Base-by-base conservation (phyloP, 2,888 invertebrate species). In the Papilio elwesi region DNA sequence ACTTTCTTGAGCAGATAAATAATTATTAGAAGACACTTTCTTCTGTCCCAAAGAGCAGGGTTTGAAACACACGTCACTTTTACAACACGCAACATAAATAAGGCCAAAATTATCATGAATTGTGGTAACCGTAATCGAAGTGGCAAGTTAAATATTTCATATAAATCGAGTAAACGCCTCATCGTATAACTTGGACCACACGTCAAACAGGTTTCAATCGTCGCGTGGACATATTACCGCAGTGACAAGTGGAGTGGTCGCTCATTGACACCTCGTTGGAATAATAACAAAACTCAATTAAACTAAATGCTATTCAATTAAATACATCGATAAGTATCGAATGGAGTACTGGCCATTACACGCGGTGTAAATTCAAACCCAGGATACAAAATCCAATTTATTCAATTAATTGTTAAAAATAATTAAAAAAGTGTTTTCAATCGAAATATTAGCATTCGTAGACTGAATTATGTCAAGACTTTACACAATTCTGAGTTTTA, bases 251-350 rank as follows among this genome's bases (percentile, higher is more conserved):
- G 48, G 15, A 71, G 66, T 74, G 68, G 64, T 52, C 68, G 67
- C 74, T 72, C 74, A 64, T 68, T 65, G 73, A 71, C 74, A 74
- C 76, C 62, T 70, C 49, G 47, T 43, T 59, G 49, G 57, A 59
- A 43, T 59, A 49, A 59, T 71, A 48, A 67, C 53, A 48, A n/a
- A 51, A 49, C 59, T 66, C 47, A 67, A 71, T 71, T 67, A 47
- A 67, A 67, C 59, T 16, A 59, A 66, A 67, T 59, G 36, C 13
- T 38, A 59, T 57, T 47, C 47, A 36, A 59, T 62, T 62, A 62
- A 62, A 43, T 62, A 62, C 38, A 43, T 15, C n/a, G 59, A 62
- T 62, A 62, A 8, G 7, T 38, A 36, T 59, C 43, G 6, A 62
- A 62, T 43, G 1, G n/a, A n/a, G n/a, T 1, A 43, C 10, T 59